These are phyloP conservation scores for Sipha maydis DNA, from an alignment of 2,888 invertebrate species.

Conservation along the genomic window DNA sequence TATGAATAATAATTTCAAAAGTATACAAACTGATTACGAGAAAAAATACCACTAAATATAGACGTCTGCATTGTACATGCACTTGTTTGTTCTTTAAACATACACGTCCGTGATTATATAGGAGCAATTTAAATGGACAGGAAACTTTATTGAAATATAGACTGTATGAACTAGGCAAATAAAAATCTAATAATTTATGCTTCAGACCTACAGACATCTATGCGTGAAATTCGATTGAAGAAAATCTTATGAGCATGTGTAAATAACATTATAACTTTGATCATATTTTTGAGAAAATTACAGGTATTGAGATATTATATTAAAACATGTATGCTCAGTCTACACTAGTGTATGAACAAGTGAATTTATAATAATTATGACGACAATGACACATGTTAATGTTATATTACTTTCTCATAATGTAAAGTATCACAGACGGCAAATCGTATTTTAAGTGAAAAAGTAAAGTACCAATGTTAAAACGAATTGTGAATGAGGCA, in stretches of 20 bases:
- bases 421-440: neutral
- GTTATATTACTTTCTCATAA: neutral
- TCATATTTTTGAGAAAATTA: neutral
- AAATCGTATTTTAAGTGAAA: neutral
- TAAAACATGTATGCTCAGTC: neutral
- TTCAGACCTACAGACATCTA: neutral
- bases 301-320: neutral
- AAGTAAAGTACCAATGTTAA: neutral
- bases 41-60: neutral
- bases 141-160: neutral
- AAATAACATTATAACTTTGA: neutral
- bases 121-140: neutral
- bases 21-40: neutral
- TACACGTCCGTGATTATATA: neutral
- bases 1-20: neutral
- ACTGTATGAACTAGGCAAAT: too few relatives aligned
- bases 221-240: neutral
- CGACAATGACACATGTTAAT: neutral
- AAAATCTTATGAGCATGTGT: neutral
- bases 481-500: too few relatives aligned
- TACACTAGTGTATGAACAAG: neutral
- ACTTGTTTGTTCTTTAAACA: too few relatives aligned
- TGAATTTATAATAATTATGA: neutral
- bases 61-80: too few relatives aligned
- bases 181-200: conserved; percentile 13